These are phyloP conservation scores for Heterodera filipjevi DNA, from an alignment of 2,888 invertebrate genomes.

Conservation along the genomic window DNA sequence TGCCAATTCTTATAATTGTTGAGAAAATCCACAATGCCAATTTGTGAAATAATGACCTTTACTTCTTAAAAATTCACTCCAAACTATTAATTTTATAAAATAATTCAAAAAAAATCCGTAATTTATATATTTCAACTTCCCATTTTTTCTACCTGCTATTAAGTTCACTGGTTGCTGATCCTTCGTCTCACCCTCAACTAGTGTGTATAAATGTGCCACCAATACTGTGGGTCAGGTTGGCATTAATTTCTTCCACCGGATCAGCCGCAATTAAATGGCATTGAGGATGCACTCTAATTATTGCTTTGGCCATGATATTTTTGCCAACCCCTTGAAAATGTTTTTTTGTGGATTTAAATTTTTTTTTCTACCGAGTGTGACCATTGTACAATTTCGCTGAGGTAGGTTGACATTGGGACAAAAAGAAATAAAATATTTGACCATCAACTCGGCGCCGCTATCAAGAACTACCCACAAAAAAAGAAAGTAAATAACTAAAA, in stretches of 20 bases:
- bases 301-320: neutral
- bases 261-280: constrained; percentile 16
- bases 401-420: neutral
- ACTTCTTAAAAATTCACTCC: too few relatives aligned
- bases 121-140: too few relatives aligned
- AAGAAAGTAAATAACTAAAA: too few relatives aligned
- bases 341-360: neutral
- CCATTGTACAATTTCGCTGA: neutral
- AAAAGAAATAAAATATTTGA: constrained; percentile 23
- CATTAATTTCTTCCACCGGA: constrained; percentile 18
- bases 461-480: too few relatives aligned
- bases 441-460: too few relatives aligned
- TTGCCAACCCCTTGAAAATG: constrained; percentile 20
- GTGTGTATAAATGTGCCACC: constrained; percentile 21
- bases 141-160: neutral
- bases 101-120: too few relatives aligned
- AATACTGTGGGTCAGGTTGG: neutral
- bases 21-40: constrained; percentile 25
- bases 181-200: neutral
- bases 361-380: constrained; percentile 14
- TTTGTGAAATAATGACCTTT: too few relatives aligned
- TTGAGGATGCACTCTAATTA: constrained; percentile 13
- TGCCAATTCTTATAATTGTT: neutral
- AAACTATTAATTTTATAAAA: too few relatives aligned
- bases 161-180: neutral